These are phyloP conservation scores for Thereuonema tuberculata DNA, from an alignment of 1,140 invertebrate genomes.

Conservation along the genomic window DNA sequence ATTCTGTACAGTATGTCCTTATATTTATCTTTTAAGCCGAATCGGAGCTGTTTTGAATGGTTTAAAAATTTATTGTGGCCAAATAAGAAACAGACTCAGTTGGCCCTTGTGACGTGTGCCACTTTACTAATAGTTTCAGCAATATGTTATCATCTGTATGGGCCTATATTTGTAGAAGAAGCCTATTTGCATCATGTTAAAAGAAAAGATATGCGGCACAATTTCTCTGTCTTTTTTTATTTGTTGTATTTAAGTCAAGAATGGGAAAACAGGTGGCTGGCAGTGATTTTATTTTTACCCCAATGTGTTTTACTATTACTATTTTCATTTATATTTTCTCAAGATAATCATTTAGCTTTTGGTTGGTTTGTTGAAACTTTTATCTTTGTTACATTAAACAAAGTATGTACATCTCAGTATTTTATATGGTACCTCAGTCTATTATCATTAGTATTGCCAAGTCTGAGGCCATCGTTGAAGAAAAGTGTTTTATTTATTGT, in stretches of 20 bases:
- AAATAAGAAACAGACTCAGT: too few species aligned
- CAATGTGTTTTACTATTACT: conserved; percentile 53
- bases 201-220: conserved; percentile 83
- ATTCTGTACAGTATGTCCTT: conserved; percentile 72
- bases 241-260: conserved; percentile 67
- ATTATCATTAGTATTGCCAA: conserved; percentile 55
- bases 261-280: conserved; percentile 37
- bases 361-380: conserved; percentile 72
- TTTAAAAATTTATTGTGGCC: too few species aligned
- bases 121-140: too few species aligned
- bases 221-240: conserved; percentile 95
- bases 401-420: conserved; percentile 94
- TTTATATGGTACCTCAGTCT: conserved; percentile 92
- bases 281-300: conserved; percentile 53
- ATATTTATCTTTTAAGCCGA: conserved; percentile 47
- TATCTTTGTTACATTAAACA: conserved; percentile 85
- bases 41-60: too few species aligned
- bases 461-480: conserved; percentile 22
- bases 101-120: too few species aligned
- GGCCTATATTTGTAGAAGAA: conserved; percentile 77
- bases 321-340: conserved; percentile 43
- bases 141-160: conserved; percentile 66
- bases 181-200: conserved; percentile 85
- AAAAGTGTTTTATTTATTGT: conserved; percentile 28
- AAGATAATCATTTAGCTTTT: conserved; percentile 58